Percentiles rank a stretch among this genome's conserved stretches.
Conservation (phyloP, 2,797 vertebrate genomes). For the Lacerta bilineata region DNA sequence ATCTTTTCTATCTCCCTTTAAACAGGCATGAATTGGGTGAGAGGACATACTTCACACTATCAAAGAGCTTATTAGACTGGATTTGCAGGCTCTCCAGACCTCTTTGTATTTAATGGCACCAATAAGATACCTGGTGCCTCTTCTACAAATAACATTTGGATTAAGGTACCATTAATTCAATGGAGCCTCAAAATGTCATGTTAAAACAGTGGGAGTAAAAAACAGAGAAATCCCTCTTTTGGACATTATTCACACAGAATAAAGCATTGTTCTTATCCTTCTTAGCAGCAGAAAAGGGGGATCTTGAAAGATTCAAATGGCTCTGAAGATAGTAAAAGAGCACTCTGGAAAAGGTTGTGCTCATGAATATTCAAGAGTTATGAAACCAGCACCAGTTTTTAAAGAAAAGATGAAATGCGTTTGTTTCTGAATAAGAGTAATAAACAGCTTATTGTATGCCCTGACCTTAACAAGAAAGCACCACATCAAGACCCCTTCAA, state of each 20-base stretch:
- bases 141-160: constrained; percentile 75
- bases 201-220: constrained; percentile 54
- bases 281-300: constrained; percentile 58
- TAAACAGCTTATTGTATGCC: background rate
- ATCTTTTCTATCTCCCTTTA: constrained; percentile 22
- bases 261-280: constrained; percentile 75
- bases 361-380: constrained; percentile 55
- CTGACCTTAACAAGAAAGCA: background rate
- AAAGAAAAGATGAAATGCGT: background rate
- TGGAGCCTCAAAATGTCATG: constrained; percentile 67
- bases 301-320: constrained; percentile 39
- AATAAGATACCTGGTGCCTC: constrained; percentile 60
- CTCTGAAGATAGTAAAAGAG: constrained; percentile 62
- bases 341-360: constrained; percentile 59
- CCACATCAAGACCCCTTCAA: background rate
- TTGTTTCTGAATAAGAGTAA: background rate
- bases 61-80: constrained; percentile 53
- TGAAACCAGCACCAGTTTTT: constrained; percentile 10
- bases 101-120: constrained; percentile 61
- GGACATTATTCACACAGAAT: constrained; percentile 58
- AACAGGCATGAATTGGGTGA: constrained; percentile 23
- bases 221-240: constrained; percentile 70
- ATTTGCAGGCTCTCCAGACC: constrained; percentile 69
- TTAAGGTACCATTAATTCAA: constrained; percentile 69
- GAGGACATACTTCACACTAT: constrained; percentile 63